These are phyloP conservation scores for Agrotis exclamationis DNA, from an alignment of 2,888 invertebrate species.

Conservation along the genomic window DNA sequence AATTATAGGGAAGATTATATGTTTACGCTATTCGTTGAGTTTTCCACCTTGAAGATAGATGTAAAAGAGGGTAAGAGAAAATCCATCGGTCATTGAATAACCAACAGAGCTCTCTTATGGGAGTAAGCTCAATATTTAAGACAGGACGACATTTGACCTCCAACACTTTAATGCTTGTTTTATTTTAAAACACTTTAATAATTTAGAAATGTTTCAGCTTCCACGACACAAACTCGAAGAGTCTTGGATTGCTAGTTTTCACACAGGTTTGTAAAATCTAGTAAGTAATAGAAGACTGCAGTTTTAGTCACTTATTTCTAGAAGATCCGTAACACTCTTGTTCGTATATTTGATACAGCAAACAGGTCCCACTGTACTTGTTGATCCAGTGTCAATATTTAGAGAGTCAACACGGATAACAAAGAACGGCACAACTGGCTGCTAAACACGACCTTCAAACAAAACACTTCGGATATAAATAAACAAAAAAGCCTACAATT, in stretches of 20 bases:
- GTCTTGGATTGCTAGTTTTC: not conserved
- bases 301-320: constrained; percentile 1
- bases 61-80: not conserved
- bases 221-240: not conserved
- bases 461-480: constrained; percentile 79
- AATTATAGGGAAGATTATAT: too few relatives aligned
- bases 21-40: not conserved
- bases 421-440: constrained; percentile 85
- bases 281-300: not conserved
- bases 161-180: constrained; percentile 1
- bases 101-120: not conserved
- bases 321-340: constrained; percentile 11
- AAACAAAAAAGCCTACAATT: constrained; percentile 66
- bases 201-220: not conserved
- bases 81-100: constrained; percentile 2
- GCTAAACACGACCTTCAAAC: constrained; percentile 85
- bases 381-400: constrained; percentile 83
- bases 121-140: not conserved
- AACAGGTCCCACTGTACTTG: constrained; percentile 70
- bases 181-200: not conserved
- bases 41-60: not conserved
- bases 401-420: constrained; percentile 84
- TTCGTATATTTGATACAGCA: constrained; percentile 60
- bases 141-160: not conserved
- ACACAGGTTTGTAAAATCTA: not conserved